Percentiles rank a stretch among this genome's conserved stretches.
Evolutionary conservation across 2,797 vertebrate species (phyloP).

Genomic region (Anomalospiza imberbis): DNA sequence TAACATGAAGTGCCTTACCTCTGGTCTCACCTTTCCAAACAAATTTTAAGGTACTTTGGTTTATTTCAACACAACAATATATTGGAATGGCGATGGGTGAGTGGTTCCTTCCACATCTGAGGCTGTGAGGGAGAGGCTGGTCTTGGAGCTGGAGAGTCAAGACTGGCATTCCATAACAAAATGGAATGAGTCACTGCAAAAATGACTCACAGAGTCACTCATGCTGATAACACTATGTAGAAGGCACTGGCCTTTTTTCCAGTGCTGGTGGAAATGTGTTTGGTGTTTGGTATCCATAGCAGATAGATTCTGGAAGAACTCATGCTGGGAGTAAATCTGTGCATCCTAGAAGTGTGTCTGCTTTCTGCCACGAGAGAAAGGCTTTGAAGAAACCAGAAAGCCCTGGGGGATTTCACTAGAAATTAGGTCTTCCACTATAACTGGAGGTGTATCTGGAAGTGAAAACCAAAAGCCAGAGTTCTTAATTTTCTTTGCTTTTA

Average conservation of each 20-base stretch:
- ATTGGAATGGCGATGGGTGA: neutral
- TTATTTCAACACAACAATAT: neutral
- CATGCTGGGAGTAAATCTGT: neutral
- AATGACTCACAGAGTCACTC: neutral
- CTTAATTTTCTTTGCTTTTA: neutral
- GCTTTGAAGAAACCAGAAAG: neutral
- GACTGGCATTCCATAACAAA: neutral
- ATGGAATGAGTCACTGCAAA: neutral
- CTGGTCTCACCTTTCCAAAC: neutral
- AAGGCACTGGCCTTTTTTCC: neutral
- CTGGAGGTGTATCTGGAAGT: neutral
- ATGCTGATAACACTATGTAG: neutral
- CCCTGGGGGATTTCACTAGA: neutral
- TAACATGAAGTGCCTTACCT: neutral
- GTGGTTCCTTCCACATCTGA: neutral
- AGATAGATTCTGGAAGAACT: neutral
- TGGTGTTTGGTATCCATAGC: conserved; percentile 37
- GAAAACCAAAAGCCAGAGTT: neutral
- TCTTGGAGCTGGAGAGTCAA: neutral
- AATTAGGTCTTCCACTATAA: neutral
- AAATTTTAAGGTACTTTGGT: neutral
- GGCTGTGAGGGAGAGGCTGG: neutral
- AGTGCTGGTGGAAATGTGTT: neutral
- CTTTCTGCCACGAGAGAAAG: neutral
- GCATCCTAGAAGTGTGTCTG: neutral